phyloP scores from a whole-genome alignment of 2,113 vertebrate genomes.

The Meles meles region DNA sequence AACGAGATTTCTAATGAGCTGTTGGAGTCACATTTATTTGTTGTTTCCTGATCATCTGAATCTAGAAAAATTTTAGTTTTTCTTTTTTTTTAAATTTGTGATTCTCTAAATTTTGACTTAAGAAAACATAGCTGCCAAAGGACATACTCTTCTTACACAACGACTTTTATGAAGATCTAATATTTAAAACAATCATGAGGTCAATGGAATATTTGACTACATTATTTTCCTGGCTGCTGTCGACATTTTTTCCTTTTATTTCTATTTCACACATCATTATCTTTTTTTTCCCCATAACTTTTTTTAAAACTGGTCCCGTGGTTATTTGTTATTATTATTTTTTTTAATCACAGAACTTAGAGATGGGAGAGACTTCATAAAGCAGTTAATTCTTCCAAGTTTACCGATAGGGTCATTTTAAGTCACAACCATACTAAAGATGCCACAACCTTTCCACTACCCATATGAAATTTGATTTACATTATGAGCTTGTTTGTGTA shows the following conservation, averaged over 20 bases:
- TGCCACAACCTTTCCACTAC: neutral
- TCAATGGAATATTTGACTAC: slow-evolving; percentile 74
- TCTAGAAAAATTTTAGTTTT: neutral
- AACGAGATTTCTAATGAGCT: neutral
- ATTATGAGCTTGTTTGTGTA: neutral
- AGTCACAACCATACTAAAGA: neutral
- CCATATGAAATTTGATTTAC: neutral
- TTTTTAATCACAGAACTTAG: neutral
- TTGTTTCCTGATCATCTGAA: neutral
- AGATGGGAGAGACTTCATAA: neutral
- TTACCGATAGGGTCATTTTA: neutral
- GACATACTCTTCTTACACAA: neutral
- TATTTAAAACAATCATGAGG: slow-evolving; percentile 61
- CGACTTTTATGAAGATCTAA: slow-evolving; percentile 20
- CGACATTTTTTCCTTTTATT: slow-evolving; percentile 36
- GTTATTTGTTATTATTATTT: neutral
- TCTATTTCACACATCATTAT: neutral
- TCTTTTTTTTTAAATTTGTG: neutral
- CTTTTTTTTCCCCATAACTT: slow-evolving; percentile 8
- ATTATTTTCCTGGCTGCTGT: slow-evolving; percentile 76
- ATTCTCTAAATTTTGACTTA: slow-evolving; percentile 17
- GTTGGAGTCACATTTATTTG: neutral
- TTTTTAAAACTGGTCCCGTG: slow-evolving; percentile 15
- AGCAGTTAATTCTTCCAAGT: neutral
- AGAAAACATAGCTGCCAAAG: neutral